These are phyloP conservation scores for Parapsyche elsis DNA, from an alignment of 1,140 invertebrate genomes.

Conservation along the genomic window DNA sequence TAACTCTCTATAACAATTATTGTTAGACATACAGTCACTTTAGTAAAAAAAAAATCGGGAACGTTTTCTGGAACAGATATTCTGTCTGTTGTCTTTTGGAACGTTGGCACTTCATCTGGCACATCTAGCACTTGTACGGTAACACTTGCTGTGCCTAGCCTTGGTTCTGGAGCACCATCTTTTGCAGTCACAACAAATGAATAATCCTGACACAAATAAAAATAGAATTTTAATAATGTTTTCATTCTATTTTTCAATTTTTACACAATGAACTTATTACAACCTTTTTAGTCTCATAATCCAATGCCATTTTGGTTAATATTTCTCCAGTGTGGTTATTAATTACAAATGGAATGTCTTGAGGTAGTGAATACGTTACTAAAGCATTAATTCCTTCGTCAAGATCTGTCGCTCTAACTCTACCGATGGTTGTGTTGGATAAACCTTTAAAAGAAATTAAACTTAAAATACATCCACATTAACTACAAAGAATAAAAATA, in stretches of 20 bases:
- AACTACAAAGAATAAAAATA: not conserved
- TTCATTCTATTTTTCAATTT: slow-evolving; percentile 3
- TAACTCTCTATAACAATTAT: not conserved
- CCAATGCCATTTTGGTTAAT: slow-evolving; percentile 78
- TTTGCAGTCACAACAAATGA: slow-evolving; percentile 88
- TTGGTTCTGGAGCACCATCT: slow-evolving; percentile 86
- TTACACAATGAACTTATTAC: slow-evolving; percentile 52
- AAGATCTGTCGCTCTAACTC: slow-evolving; percentile 84
- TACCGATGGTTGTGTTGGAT: slow-evolving; percentile 75
- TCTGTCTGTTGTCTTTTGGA: slow-evolving; percentile 78
- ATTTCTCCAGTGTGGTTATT: slow-evolving; percentile 84
- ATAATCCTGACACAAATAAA: slow-evolving; percentile 70
- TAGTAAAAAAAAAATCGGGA: slow-evolving; percentile 78
- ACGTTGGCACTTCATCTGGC: slow-evolving; percentile 86
- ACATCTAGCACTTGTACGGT: slow-evolving; percentile 80
- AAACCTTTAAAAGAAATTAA: slow-evolving; percentile 43
- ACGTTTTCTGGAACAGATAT: slow-evolving; percentile 86
- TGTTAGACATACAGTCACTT: slow-evolving; percentile 68
- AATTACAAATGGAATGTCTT: slow-evolving; percentile 82
- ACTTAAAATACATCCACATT: not conserved
- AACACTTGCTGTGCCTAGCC: slow-evolving; percentile 87
- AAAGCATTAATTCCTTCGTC: slow-evolving; percentile 79
- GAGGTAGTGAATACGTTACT: slow-evolving; percentile 77
- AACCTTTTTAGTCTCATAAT: slow-evolving; percentile 86
- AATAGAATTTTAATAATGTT: not conserved